Percentiles rank a stretch among this genome's conserved stretches.
These are phyloP conservation scores for Helarctos malayanus DNA, from an alignment of 2,797 vertebrate species.

Conservation along the genomic window DNA sequence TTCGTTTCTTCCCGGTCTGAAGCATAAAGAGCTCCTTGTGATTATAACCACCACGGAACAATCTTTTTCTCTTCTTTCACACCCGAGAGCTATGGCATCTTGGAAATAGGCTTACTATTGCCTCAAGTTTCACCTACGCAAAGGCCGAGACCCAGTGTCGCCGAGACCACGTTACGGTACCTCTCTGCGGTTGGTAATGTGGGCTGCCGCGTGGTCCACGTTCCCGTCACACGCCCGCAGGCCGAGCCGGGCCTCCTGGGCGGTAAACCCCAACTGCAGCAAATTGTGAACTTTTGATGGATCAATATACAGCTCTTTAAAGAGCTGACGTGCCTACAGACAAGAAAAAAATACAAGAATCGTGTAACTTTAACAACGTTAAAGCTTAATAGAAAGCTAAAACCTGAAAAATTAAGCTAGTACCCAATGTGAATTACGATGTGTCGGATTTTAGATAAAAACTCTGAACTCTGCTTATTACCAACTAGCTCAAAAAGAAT, in stretches of 20 bases:
- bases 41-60: not conserved
- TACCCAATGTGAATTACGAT: not conserved
- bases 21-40: not conserved
- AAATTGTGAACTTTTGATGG: constrained; percentile 92
- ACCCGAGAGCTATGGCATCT: not conserved
- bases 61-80: not conserved
- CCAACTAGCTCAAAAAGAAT: not conserved
- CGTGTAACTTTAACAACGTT: rapidly evolving
- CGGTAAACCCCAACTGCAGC: constrained; percentile 93
- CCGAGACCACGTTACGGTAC: constrained; percentile 79
- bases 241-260: constrained; percentile 95
- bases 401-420: not conserved
- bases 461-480: not conserved
- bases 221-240: constrained; percentile 95
- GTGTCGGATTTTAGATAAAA: not conserved
- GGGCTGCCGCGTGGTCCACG: constrained; percentile 91
- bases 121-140: not conserved
- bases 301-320: constrained; percentile 92
- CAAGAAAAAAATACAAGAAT: not conserved
- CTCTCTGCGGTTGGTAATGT: constrained; percentile 94
- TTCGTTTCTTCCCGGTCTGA: not conserved
- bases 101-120: not conserved
- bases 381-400: not conserved
- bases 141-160: rapidly evolving
- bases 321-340: constrained; percentile 92